These are phyloP conservation scores for Cathartes aura DNA, from an alignment of 2,113 vertebrate genomes.

Conservation along the genomic window DNA sequence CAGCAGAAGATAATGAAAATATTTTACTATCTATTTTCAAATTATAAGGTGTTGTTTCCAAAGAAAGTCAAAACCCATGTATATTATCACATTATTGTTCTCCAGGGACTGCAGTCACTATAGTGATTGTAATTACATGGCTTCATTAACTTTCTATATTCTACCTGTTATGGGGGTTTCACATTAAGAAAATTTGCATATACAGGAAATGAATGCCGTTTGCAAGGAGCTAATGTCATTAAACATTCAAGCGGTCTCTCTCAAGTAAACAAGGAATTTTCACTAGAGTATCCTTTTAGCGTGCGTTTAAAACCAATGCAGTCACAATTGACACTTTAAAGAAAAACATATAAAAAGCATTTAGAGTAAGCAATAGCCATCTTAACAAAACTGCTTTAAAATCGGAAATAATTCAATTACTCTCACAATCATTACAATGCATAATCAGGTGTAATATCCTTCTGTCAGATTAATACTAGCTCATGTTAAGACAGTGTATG, in stretches of 20 bases:
- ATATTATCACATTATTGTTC: conserved; percentile 85
- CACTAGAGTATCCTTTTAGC: conserved; percentile 23
- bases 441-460: background rate
- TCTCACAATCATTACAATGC: background rate
- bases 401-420: conserved; percentile 29
- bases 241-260: conserved; percentile 80
- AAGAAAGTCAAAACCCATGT: conserved; percentile 79
- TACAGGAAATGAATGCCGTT: conserved; percentile 86
- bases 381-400: conserved; percentile 43
- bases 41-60: conserved; percentile 80
- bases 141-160: conserved; percentile 92
- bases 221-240: conserved; percentile 84
- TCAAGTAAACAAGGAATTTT: conserved; percentile 72
- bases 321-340: conserved; percentile 33
- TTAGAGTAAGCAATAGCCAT: conserved; percentile 36
- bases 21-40: conserved; percentile 87
- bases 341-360: conserved; percentile 16
- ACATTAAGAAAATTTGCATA: conserved; percentile 92
- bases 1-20: conserved; percentile 83
- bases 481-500: background rate
- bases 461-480: background rate
- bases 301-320: conserved; percentile 33
- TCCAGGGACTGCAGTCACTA: conserved; percentile 83
- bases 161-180: conserved; percentile 84
- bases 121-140: conserved; percentile 92